Percentiles rank a stretch among this genome's conserved stretches.
These are phyloP conservation scores for Gallinago paraguaiae DNA, from an alignment of 2,113 vertebrate species.

Conservation along the genomic window DNA sequence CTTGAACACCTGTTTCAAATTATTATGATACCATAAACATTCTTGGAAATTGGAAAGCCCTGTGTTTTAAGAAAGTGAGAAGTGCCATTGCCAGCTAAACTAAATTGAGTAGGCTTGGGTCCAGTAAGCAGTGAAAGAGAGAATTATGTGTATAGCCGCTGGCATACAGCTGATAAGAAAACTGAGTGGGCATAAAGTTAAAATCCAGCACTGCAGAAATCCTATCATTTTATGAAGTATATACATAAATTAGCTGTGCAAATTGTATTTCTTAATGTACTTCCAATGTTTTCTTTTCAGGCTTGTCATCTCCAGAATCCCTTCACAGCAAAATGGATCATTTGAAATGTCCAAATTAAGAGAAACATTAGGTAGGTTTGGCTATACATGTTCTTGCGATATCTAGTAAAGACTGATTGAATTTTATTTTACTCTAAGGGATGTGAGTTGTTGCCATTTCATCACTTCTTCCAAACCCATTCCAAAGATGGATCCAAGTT, in stretches of 20 bases:
- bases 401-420: neutral
- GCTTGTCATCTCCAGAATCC: neutral
- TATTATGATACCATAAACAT: slow-evolving; percentile 69
- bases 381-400: neutral
- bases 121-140: slow-evolving; percentile 54
- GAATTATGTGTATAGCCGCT: slow-evolving; percentile 24
- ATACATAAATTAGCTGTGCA: neutral
- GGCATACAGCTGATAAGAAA: slow-evolving; percentile 56
- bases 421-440: neutral
- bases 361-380: neutral
- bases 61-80: slow-evolving; percentile 71
- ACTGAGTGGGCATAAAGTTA: slow-evolving; percentile 29
- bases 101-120: slow-evolving; percentile 60
- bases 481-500: neutral
- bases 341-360: neutral
- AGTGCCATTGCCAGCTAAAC: slow-evolving; percentile 47
- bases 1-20: slow-evolving; percentile 79
- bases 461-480: neutral
- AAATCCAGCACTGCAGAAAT: slow-evolving; percentile 35
- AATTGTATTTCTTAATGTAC: neutral
- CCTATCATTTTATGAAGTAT: neutral
- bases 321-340: neutral
- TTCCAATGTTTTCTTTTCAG: neutral
- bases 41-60: slow-evolving; percentile 64
- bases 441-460: neutral